phyloP scores from a whole-genome alignment of 2,888 invertebrate species.

The Athalia cordata region DNA sequence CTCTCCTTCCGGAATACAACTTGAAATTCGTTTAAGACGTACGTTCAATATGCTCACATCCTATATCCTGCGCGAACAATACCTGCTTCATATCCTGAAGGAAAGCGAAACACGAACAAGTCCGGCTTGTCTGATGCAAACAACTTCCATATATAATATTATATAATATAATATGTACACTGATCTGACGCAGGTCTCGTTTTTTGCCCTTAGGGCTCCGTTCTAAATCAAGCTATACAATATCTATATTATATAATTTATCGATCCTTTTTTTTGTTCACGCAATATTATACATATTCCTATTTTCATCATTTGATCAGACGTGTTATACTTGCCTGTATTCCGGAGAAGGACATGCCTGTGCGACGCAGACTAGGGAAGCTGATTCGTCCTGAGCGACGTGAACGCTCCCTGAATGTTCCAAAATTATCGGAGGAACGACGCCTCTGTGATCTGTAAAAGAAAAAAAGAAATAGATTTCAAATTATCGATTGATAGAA shows the following conservation, averaged over 20 bases:
- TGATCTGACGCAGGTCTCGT: slow-evolving; percentile 18
- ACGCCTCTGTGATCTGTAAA: slow-evolving; percentile 83
- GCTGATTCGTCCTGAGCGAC: slow-evolving; percentile 85
- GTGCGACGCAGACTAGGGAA: slow-evolving; percentile 86
- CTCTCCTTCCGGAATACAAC: too few relatives aligned
- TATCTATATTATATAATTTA: too few relatives aligned
- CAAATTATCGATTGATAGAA: too few relatives aligned
- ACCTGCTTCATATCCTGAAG: slow-evolving; percentile 1
- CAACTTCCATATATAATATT: neutral
- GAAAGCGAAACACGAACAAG: slow-evolving; percentile 14
- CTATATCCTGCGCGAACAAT: neutral
- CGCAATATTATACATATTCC: neutral
- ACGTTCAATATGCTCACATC: too few relatives aligned
- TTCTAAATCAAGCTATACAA: neutral
- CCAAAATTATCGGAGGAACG: slow-evolving; percentile 82
- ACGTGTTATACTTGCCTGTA: slow-evolving; percentile 77
- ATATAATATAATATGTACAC: neutral
- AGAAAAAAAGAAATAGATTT: slow-evolving; percentile 44
- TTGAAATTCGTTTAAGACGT: too few relatives aligned
- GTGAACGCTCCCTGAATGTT: slow-evolving; percentile 82
- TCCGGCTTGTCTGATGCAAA: slow-evolving; percentile 34
- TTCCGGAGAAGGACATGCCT: slow-evolving; percentile 86
- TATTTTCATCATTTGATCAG: too few relatives aligned
- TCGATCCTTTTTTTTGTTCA: neutral
- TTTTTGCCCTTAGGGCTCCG: slow-evolving; percentile 4